Conservation (phyloP, 2,113 vertebrate species). For the Bos indicus region DNA sequence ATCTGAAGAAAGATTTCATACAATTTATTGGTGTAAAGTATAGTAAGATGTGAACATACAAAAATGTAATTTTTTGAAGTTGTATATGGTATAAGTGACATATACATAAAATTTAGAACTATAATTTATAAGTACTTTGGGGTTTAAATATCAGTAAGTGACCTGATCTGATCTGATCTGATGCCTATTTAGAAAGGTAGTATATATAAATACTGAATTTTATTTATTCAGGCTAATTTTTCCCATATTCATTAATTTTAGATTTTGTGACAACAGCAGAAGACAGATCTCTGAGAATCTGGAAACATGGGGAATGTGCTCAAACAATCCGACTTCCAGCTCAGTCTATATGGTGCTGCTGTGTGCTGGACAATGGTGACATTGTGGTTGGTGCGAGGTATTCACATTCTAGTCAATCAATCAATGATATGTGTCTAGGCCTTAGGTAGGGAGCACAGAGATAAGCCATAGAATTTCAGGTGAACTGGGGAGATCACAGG, state of each 20-base stretch:
- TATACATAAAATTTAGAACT: neutral
- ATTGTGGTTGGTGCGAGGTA: constrained; percentile 96
- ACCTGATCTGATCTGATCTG: too few species aligned
- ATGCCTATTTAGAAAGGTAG: neutral
- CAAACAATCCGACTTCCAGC: constrained; percentile 95
- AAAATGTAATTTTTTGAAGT: constrained; percentile 6
- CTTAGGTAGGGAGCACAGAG: neutral
- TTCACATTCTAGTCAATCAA: constrained; percentile 15
- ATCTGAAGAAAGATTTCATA: neutral
- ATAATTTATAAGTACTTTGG: neutral
- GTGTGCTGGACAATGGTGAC: constrained; percentile 93
- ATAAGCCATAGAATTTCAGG: neutral
- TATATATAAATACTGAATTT: neutral
- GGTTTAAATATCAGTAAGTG: neutral
- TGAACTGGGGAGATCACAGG: neutral
- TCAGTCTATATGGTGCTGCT: constrained; percentile 98
- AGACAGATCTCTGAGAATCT: constrained; percentile 93
- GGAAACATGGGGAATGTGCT: constrained; percentile 90
- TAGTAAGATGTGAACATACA: neutral
- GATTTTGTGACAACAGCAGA: constrained; percentile 97
- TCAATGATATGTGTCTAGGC: neutral
- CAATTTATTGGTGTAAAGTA: neutral
- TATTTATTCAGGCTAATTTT: neutral
- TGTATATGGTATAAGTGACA: neutral
- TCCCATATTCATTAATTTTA: constrained; percentile 71